These are phyloP conservation scores for Bos javanicus DNA, from an alignment of 2,113 vertebrate species.

Conservation along the genomic window DNA sequence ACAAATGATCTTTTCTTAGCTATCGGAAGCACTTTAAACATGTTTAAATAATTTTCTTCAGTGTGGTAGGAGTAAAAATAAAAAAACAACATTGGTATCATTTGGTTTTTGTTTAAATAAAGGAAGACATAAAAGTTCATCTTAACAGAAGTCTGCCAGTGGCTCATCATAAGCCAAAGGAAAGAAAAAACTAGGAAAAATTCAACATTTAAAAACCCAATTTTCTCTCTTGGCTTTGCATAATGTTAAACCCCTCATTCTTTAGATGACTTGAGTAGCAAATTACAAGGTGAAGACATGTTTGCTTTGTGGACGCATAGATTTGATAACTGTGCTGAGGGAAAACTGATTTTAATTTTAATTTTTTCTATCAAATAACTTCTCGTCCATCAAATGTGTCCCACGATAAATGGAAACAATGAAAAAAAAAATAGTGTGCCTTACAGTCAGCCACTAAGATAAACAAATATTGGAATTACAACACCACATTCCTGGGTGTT, in stretches of 20 bases:
- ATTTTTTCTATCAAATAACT: background rate
- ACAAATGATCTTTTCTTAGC: conserved; percentile 69
- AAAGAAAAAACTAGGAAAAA: background rate
- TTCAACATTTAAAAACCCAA: background rate
- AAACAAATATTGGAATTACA: background rate
- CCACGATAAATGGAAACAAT: background rate
- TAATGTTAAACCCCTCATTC: background rate
- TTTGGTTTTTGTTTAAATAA: conserved; percentile 62
- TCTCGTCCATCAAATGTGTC: background rate
- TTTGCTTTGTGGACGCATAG: background rate
- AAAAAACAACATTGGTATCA: conserved; percentile 35
- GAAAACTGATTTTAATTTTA: background rate
- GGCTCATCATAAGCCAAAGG: background rate
- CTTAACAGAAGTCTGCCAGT: background rate
- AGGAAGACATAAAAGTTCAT: conserved; percentile 55
- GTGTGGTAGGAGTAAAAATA: conserved; percentile 68
- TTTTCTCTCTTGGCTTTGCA: background rate
- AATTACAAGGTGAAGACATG: background rate
- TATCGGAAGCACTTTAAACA: conserved; percentile 71
- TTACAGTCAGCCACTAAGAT: background rate
- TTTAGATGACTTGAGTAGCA: background rate
- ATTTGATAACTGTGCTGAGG: background rate
- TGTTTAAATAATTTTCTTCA: conserved; percentile 64
- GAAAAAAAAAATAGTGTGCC: background rate
- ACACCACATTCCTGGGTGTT: background rate